A percentile compares a stretch with the other conserved stretches of the same genome.
phyloP scores from a whole-genome alignment of 2,797 vertebrate genomes.

The Caiman crocodilus region DNA sequence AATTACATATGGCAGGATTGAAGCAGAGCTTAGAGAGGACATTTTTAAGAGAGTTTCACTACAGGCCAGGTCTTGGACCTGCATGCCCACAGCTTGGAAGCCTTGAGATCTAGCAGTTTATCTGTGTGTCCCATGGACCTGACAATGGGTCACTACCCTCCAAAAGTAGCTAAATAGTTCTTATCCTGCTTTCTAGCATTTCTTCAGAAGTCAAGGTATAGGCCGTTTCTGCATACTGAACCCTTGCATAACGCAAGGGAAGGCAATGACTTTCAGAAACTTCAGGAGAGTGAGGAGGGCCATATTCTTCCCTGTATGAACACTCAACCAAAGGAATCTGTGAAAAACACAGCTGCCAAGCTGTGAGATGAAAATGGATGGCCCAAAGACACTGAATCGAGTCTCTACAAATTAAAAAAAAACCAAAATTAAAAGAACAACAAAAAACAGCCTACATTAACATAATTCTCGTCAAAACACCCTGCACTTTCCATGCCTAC shows the following conservation, averaged over 20 bases:
- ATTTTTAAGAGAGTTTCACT: background rate
- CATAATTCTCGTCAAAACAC: background rate
- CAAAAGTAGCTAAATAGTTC: accelerated
- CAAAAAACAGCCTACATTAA: background rate
- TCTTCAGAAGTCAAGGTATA: background rate
- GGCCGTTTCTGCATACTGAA: background rate
- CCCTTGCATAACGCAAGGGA: background rate
- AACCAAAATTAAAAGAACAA: background rate
- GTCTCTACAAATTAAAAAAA: background rate
- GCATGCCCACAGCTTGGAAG: background rate
- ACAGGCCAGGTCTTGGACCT: background rate
- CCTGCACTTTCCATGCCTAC: background rate
- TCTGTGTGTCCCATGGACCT: background rate
- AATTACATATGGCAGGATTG: background rate
- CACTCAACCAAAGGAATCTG: accelerated
- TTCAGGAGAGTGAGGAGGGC: background rate
- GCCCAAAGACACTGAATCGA: background rate
- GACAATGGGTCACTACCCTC: background rate
- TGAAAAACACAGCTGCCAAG: background rate
- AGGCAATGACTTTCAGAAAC: background rate
- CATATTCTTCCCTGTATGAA: background rate
- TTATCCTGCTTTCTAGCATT: background rate
- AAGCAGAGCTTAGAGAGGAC: background rate
- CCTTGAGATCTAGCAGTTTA: background rate
- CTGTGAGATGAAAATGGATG: background rate